phyloP scores from a whole-genome alignment of 2,797 vertebrate genomes.

The Dermochelys coriacea region DNA sequence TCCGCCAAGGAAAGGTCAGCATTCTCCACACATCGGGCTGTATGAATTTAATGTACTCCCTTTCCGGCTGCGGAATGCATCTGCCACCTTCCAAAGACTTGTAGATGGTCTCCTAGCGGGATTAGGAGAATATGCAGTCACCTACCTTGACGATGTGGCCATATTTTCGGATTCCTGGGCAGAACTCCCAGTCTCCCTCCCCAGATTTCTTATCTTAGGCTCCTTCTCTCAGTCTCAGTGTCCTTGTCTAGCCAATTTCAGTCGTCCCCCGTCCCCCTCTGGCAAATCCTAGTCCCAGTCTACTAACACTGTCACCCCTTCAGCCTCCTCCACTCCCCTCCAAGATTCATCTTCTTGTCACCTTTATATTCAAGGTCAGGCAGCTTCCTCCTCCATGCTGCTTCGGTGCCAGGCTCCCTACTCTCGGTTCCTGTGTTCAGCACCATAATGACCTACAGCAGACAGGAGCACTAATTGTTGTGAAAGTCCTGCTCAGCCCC shows the following conservation, averaged over 20 bases:
- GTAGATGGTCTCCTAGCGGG: no score
- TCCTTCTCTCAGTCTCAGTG: not conserved
- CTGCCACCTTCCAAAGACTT: no score
- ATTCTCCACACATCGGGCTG: no score
- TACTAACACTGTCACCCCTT: not conserved
- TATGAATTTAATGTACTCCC: no score
- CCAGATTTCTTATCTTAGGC: not conserved
- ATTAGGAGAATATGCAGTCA: no score
- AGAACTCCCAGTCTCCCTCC: not conserved
- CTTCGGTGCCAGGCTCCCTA: not conserved
- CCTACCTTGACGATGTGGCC: no score
- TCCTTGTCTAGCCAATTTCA: slow-evolving; percentile 22
- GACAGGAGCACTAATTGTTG: not conserved
- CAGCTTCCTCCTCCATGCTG: not conserved
- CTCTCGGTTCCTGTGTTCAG: not conserved
- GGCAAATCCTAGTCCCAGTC: not conserved
- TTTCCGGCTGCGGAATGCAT: no score
- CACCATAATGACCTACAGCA: not conserved
- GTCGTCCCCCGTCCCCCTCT: not conserved
- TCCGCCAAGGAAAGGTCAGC: no score
- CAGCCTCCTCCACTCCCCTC: not conserved
- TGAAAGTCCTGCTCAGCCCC: not conserved
- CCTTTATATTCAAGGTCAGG: not conserved
- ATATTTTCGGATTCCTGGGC: no score
- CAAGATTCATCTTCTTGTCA: not conserved